Percentiles rank a stretch among this genome's conserved stretches.
Evolutionary conservation across 2,888 invertebrate genomes (phyloP).

Genomic region (Lacanobia oleracea): DNA sequence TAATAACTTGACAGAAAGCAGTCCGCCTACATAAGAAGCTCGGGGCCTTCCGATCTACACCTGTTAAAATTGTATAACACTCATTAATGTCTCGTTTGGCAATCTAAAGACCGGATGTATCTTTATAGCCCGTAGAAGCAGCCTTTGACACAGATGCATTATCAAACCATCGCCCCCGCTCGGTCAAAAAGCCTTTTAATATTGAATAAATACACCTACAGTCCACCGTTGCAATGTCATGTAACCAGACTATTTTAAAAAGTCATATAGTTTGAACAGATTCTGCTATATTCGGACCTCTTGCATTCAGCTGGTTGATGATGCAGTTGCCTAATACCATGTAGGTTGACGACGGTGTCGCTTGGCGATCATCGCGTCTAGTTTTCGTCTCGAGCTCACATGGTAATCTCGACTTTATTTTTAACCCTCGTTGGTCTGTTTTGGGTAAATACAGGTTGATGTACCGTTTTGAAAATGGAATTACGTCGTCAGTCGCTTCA

Average conservation of each 20-base stretch:
- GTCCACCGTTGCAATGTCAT: constrained; percentile 75
- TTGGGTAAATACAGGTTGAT: constrained; percentile 55
- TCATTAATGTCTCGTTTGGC: constrained; percentile 74
- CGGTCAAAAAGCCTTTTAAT: constrained; percentile 80
- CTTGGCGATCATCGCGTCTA: constrained; percentile 78
- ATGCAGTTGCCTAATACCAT: constrained; percentile 84
- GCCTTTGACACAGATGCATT: constrained; percentile 84
- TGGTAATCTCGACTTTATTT: constrained; percentile 68
- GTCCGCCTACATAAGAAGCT: constrained; percentile 47
- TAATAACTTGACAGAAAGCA: constrained; percentile 33
- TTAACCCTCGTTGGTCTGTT: constrained; percentile 51
- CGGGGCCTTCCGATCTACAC: constrained; percentile 61
- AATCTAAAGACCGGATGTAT: constrained; percentile 77
- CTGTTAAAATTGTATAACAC: constrained; percentile 68
- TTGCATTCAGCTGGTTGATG: constrained; percentile 71
- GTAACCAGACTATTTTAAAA: constrained; percentile 64
- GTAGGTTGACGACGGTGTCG: constrained; percentile 82
- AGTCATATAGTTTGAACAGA: constrained; percentile 50
- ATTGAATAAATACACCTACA: constrained; percentile 85
- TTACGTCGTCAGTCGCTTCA: constrained; percentile 67
- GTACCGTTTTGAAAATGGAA: constrained; percentile 78
- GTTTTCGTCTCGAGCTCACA: constrained; percentile 60
- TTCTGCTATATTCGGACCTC: constrained; percentile 56
- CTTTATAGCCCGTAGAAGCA: constrained; percentile 71
- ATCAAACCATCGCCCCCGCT: constrained; percentile 81